Evolutionary conservation across 2,113 vertebrate species (phyloP).

Genomic region (Motacilla alba): DNA sequence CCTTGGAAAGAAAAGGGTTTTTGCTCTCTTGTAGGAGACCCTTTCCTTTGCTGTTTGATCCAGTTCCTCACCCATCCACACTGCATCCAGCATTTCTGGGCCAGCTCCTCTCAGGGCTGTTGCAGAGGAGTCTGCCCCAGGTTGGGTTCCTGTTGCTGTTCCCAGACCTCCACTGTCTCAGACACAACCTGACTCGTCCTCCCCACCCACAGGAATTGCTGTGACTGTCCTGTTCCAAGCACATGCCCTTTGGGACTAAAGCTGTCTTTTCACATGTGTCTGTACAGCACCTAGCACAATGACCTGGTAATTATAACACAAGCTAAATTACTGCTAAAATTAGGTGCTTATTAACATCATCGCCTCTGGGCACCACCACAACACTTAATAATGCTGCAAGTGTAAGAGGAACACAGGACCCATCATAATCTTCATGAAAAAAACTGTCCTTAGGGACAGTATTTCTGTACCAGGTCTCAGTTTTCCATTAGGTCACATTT

Average conservation of each 20-base stretch:
- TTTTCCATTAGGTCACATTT: constrained; percentile 8
- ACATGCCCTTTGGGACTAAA: neutral
- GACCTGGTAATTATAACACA: constrained; percentile 46
- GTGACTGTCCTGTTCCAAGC: neutral
- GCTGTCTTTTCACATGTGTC: neutral
- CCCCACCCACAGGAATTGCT: neutral
- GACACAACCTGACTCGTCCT: neutral
- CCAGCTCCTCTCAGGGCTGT: neutral
- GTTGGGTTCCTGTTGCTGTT: neutral
- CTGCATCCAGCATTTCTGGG: neutral
- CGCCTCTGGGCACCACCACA: constrained; percentile 36
- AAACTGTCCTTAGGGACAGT: constrained; percentile 12
- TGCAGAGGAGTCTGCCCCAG: neutral
- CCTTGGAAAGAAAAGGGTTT: neutral
- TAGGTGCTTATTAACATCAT: constrained; percentile 52
- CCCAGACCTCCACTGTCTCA: neutral
- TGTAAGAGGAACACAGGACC: neutral
- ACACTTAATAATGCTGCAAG: constrained; percentile 1
- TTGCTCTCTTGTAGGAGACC: neutral
- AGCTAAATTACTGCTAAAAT: constrained; percentile 58
- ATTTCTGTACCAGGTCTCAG: neutral
- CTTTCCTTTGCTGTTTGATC: neutral
- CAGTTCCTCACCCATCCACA: neutral
- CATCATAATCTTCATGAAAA: neutral
- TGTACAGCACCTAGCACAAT: neutral